Conservation (phyloP, 2,113 vertebrate genomes). For the Fulmarus glacialis region DNA sequence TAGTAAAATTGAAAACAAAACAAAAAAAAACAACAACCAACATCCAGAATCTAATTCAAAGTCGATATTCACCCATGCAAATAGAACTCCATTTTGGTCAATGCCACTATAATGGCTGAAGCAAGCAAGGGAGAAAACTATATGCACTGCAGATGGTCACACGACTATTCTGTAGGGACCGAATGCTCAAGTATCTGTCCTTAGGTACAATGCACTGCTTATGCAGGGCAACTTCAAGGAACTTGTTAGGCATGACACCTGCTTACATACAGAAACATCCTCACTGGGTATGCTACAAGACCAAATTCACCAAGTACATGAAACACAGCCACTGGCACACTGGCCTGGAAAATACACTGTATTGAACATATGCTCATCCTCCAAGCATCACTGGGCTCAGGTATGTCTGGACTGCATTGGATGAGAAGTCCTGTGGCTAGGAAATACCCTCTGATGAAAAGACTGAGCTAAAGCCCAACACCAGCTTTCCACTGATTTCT, state of each 20-base stretch:
- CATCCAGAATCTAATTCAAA: neutral
- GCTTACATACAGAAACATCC: neutral
- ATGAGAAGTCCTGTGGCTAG: neutral
- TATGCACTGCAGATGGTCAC: neutral
- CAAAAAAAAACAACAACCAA: neutral
- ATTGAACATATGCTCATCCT: neutral
- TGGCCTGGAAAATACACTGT: neutral
- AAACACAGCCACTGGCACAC: neutral
- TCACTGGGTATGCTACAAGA: neutral
- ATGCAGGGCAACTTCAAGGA: neutral
- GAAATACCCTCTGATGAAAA: neutral
- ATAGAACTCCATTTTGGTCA: neutral
- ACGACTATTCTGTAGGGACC: neutral
- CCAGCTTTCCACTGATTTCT: neutral
- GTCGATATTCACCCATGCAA: neutral
- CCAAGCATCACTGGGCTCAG: neutral
- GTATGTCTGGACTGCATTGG: rapidly evolving
- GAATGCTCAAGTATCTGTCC: neutral
- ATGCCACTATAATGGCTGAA: neutral
- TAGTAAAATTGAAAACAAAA: neutral
- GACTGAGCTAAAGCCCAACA: neutral
- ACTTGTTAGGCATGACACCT: neutral
- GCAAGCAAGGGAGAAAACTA: neutral
- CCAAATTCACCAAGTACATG: neutral
- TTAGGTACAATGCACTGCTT: neutral